Conservation (phyloP, 2,888 invertebrate genomes). For the Chrysotoxum bicinctum region DNA sequence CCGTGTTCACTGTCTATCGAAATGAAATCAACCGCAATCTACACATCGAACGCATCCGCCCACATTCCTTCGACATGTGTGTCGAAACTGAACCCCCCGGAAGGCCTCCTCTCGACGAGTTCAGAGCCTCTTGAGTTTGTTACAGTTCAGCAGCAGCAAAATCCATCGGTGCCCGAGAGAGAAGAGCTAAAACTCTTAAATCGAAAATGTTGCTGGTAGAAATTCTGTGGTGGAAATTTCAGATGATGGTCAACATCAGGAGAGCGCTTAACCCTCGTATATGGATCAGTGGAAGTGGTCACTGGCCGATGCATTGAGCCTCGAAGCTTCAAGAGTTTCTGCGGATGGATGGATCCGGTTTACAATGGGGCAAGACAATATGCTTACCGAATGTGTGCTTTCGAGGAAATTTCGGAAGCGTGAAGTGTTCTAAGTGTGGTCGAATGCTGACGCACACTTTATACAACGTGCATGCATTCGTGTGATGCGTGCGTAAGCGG, state of each 20-base stretch:
- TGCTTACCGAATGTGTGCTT: constrained; percentile 49
- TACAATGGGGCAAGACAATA: constrained; percentile 68
- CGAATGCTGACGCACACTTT: constrained; percentile 60
- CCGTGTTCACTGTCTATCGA: constrained; percentile 22
- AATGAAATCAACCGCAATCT: constrained; percentile 62
- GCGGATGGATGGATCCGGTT: constrained; percentile 57
- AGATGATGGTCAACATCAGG: constrained; percentile 36
- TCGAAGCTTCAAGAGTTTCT: constrained; percentile 49
- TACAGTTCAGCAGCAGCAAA: constrained; percentile 23
- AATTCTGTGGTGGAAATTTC: constrained; percentile 44
- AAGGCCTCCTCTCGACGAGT: constrained; percentile 28
- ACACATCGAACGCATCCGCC: constrained; percentile 56
- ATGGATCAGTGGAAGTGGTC: constrained; percentile 62
- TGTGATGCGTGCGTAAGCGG: constrained; percentile 13
- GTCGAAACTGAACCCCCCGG: constrained; percentile 2
- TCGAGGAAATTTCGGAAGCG: constrained; percentile 65
- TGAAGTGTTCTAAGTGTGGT: constrained; percentile 68
- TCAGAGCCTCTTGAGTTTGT: constrained; percentile 58
- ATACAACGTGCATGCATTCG: constrained; percentile 32
- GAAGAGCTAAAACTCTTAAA: constrained; percentile 2
- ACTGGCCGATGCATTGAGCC: constrained; percentile 23
- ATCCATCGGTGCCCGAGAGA: background rate
- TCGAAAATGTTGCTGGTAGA: constrained; percentile 56
- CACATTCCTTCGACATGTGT: constrained; percentile 12
- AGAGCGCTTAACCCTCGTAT: constrained; percentile 39